Base-by-base conservation (phyloP, 1,140 invertebrate species). In the Anastatus disparis region DNA sequence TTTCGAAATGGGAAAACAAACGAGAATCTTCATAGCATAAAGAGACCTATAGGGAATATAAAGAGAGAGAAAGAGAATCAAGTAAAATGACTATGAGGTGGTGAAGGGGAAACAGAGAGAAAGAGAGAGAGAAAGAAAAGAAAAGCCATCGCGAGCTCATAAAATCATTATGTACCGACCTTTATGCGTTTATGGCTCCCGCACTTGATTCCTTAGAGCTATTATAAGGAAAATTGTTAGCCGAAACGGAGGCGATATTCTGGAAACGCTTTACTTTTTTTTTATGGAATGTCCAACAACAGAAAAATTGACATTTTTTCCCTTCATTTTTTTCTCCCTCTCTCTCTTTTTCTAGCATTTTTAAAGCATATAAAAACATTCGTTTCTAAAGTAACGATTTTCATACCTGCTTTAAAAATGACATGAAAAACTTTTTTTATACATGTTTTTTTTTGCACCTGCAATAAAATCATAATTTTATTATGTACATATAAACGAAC, bases 101-200 rank as follows among this genome's bases (percentile, higher is more conserved):
- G 46, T 66, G 42, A 72, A 55, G 70, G 62, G 63, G 69, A 69
- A n/a, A n/a, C n/a, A n/a, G n/a, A n/a, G n/a, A n/a, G n/a, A n/a
- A n/a, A n/a, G n/a, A n/a, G n/a, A n/a, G n/a, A n/a, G n/a, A n/a
- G n/a, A n/a, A n/a, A n/a, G n/a, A n/a, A n/a, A n/a, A n/a, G n/a
- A n/a, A n/a, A n/a, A 64, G 70, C 62, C 63, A 75, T 76, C 72
- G 71, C 71, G 63, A 52, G 64, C 74, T 76, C 80, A 77, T 79
- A 79, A 81, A 81, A 82, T 77, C 77, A 81, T 80, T 81, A 79
- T 72, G 66, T 74, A 73, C 75, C 71, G 71, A 74, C 74, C 75
- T 80, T 79, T 77, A 77, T 76, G 72, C 75, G 50, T 77, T 75
- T 76, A 74, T 74, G 71, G 75, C 71, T n/a, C n/a, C 71, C 71